Conservation (phyloP, 2,888 invertebrate genomes). For the Torymus tubicola region DNA sequence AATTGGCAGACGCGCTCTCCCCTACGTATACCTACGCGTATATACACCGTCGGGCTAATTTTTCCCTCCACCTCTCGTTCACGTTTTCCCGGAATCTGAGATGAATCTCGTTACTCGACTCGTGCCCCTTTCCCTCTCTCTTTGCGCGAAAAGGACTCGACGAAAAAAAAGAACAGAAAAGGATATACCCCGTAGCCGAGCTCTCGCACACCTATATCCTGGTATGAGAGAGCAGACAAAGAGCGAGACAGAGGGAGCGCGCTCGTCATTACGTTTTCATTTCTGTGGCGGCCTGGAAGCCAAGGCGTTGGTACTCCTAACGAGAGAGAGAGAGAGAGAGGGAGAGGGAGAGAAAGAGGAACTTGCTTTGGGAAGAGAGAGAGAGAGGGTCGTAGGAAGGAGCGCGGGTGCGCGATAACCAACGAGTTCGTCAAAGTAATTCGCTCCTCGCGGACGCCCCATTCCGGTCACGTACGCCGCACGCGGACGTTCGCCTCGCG, state of each 20-base stretch:
- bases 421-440: constrained; percentile 72
- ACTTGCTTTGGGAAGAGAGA: constrained; percentile 13
- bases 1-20: no score
- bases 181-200: background rate
- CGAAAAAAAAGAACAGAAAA: background rate
- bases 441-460: constrained; percentile 63
- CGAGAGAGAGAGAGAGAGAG: constrained; percentile 12
- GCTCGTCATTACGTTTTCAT: constrained; percentile 53
- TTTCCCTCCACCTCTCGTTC: background rate
- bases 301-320: constrained; percentile 23
- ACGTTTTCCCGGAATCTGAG: constrained; percentile 7
- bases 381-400: constrained; percentile 13
- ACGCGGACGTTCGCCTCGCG: constrained; percentile 48
- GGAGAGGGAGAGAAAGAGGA: background rate
- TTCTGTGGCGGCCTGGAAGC: constrained; percentile 31
- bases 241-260: background rate
- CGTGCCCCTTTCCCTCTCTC: background rate
- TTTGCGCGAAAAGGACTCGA: background rate
- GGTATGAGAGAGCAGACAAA: background rate
- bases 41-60: constrained; percentile 5
- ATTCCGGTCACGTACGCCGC: constrained; percentile 66
- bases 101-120: constrained; percentile 32
- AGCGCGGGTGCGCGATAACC: constrained; percentile 53
- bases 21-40: no score
- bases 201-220: no score